These are phyloP conservation scores for Flexamia atlantica DNA, from an alignment of 2,888 invertebrate species.

Conservation along the genomic window DNA sequence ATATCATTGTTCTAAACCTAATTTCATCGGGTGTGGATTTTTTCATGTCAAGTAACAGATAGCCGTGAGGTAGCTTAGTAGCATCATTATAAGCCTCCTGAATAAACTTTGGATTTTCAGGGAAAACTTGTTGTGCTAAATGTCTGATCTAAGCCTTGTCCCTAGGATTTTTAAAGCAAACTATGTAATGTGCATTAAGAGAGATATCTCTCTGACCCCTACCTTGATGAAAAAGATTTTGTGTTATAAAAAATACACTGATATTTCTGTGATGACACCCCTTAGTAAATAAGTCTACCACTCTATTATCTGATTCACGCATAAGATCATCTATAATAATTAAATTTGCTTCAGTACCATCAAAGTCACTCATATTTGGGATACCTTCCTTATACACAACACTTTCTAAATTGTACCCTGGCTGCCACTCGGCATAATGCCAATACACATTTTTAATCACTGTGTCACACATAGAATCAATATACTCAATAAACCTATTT, in stretches of 20 bases:
- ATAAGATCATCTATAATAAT: slow-evolving; percentile 31
- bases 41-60: slow-evolving; percentile 15
- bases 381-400: slow-evolving; percentile 26
- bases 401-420: neutral
- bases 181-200: slow-evolving; percentile 18
- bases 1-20: slow-evolving; percentile 13
- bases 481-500: slow-evolving; percentile 1
- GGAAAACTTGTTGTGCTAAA: no score
- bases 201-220: neutral
- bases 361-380: slow-evolving; percentile 32
- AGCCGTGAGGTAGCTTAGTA: neutral
- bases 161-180: neutral
- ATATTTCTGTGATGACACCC: slow-evolving; percentile 43
- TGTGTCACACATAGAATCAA: no score
- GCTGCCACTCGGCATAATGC: no score
- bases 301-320: slow-evolving; percentile 20
- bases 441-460: no score
- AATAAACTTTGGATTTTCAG: neutral
- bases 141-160: no score
- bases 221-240: slow-evolving; percentile 47
- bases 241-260: slow-evolving; percentile 42
- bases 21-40: slow-evolving; percentile 20
- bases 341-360: slow-evolving; percentile 1
- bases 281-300: slow-evolving; percentile 7
- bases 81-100: slow-evolving; percentile 34